Base-by-base conservation (phyloP, 2,888 invertebrate genomes). In the Ennomos erosarius region DNA sequence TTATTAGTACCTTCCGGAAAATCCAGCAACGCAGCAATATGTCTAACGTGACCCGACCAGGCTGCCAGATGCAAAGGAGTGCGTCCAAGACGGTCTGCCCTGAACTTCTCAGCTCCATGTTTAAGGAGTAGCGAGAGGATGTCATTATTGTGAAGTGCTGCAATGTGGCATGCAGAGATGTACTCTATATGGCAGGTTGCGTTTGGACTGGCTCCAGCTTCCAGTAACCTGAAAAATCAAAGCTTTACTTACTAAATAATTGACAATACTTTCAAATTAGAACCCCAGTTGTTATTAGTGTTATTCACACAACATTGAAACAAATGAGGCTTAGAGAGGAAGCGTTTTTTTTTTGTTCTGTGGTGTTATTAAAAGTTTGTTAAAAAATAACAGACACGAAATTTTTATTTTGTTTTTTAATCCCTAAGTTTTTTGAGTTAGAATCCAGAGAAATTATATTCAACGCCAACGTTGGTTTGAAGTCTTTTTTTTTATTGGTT, bases 41-140 rank as follows among this genome's bases (percentile, higher is more conserved):
- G 84, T 10, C 63, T 67, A 0, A 71, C 62, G 56, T 83, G 73
- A 1, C 86, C 88, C 1, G 73, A 71, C 78, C 82, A 88, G 2
- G 85, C 83, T 1, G 88, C 85, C 11, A 87, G 54, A 58, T 90
- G 90, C 1, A 90, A 65, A 0, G 90, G 86, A 10, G 89, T 87
- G 4, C 82, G 73, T 0, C 89, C 89, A 10, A 76, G 69, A 8
- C 73, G 72, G 56, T 90, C 82, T 42, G 74, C 68, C 10, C 78
- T 73, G 9, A 74, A 66, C 1, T 74, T 74, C 9, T 79, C 74
- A 0, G 81, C 83, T 1, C 80, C 82, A 5, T 70, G 63, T 0
- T 74, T 68, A 9, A 88, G 65, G 5, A 92, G 76, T 8, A 74
- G 48, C 1, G 72, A 59, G 4, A 88, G 77, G 9, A 84, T 82